Base-by-base conservation (phyloP, 2,113 vertebrate species). In the Ictidomys tridecemlineatus region DNA sequence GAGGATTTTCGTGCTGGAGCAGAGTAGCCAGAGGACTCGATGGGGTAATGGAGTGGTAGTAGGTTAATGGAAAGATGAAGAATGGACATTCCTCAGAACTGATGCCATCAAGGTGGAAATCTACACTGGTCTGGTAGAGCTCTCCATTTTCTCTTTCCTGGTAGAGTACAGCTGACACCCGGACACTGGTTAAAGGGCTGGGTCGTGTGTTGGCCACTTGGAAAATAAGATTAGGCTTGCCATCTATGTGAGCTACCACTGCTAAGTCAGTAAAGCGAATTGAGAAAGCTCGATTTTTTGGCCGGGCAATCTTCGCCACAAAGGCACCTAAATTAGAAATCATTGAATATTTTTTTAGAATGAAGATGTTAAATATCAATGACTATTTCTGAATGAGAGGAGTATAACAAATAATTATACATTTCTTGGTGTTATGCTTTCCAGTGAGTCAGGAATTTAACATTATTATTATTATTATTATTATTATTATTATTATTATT, bases 301-400 rank as follows among this genome's bases (percentile, higher is more conserved):
- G 99, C n/a, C 99, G 99, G 2, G 99, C 99, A 1, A 99, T 99
- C 99, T 99, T 99, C 84, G 99, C 99, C 98, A 99, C 99, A 2
- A 99, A 99, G 85, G 99, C 99, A 99, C 99, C 99, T 99, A 98
- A 70, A 92, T 96, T 79, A 69, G 0, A 42, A 98, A 95, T 77
- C 97, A 96, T 82, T 84, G 91, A 97, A 80, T 34, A 92, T 97
- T 85, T 77, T 91, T 97, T 96, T 92, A 96, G 82, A 95, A 94
- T 5, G 24, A 89, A 87, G 37, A 83, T 34, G 58, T 91, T 61
- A 95, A 76, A 78, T 90, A 86, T 39, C 80, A 97, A 8, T 89
- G 96, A 96, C 13, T 22, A 86, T 94, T 95, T 92, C 69, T 94
- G 78, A 94, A 53, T 88, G 73, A 97, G 42, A 80, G 91, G 42